These are phyloP conservation scores for Chironomus tentans DNA, from an alignment of 2,888 invertebrate species.

Conservation along the genomic window DNA sequence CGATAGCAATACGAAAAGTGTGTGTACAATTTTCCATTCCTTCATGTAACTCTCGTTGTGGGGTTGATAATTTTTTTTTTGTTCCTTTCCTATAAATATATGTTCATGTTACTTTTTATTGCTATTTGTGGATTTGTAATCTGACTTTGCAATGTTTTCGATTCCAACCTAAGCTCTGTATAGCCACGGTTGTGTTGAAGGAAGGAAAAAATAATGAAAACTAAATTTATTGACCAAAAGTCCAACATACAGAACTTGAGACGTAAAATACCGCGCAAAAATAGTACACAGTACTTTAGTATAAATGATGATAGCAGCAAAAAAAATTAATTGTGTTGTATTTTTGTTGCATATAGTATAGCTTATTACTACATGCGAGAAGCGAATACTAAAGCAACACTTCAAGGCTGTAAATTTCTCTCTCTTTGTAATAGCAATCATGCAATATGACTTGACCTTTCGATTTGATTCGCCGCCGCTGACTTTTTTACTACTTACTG, in stretches of 20 bases:
- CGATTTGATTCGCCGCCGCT: background rate
- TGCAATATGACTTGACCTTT: background rate
- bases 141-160: background rate
- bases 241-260: too few species aligned
- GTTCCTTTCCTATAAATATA: background rate
- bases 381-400: background rate
- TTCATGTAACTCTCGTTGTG: background rate
- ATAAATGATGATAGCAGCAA: background rate
- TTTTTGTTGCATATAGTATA: background rate
- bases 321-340: background rate
- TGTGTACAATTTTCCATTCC: too few species aligned
- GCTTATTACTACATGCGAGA: background rate
- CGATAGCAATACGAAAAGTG: background rate
- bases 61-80: background rate
- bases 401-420: background rate
- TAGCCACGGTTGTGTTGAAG: too few species aligned
- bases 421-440: background rate
- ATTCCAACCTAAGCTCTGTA: too few species aligned
- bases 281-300: background rate
- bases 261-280: background rate
- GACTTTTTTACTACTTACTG: background rate
- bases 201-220: too few species aligned
- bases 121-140: background rate
- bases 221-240: too few species aligned
- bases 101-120: too few species aligned